Evolutionary conservation across 2,888 invertebrate species (phyloP), one percentile per base, ranked within the genome.

Genomic region (Agrilus cyanescens): DNA sequence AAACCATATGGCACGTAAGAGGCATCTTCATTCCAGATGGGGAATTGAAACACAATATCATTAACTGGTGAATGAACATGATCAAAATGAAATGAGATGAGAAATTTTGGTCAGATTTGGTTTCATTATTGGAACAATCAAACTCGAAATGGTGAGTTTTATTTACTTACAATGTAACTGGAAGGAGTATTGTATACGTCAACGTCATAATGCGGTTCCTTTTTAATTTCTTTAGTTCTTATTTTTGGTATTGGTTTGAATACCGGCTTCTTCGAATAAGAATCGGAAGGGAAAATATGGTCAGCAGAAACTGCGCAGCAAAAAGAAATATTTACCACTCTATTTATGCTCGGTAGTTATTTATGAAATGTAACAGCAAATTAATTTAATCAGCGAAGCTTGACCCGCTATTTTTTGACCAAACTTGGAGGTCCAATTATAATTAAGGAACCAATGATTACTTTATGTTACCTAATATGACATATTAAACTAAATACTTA

Each of bases 211-310:
- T 49, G 48, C 25, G 57, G 52, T 50, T 61, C 62, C 57, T 57
- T 57, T 53, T 49, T 54, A 47, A 57, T 52, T 48, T 64, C 62
- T 59, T 62, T 62, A 40, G 55, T 52, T 53, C 59, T 57, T 51
- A 59, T 48, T 60, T 65, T 65, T 52, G 61, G 58, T 46, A 60
- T 56, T 45, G 62, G 59, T 61, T 62, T 65, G 54, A 59, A 56
- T 51, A 61, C 53, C 49, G 56, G 53, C 58, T 64, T 64, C 63
- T 62, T 64, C 56, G 53, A 49, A 54, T 59, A 56, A 53, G 55
- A 54, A 50, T 59, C 59, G 49, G 55, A 51, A 53, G 56, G 48
- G 51, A 57, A 53, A 51, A 48, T 53, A 57, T 44, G 55, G 52
- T 54, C 56, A 50, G 51, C 51, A 49, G 50, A 51, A 48, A 41